A percentile compares a stretch with the other conserved stretches of the same genome.
phyloP scores from a whole-genome alignment of 30 jellyfish, hydroid and myxozoan species.

The Hydractinia symbiolongicarpus region DNA sequence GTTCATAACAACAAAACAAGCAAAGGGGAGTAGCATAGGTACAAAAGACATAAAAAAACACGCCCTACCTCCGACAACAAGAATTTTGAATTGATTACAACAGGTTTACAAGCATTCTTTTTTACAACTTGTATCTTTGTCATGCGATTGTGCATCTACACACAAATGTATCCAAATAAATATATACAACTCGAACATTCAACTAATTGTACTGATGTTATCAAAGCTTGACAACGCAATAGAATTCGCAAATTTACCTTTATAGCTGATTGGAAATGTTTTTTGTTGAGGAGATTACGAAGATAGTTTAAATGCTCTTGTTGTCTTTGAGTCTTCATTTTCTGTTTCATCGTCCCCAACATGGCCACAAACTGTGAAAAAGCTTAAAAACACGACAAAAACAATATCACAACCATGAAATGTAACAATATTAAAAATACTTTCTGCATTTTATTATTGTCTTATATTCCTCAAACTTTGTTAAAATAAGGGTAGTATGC shows the following conservation, averaged over 20 bases:
- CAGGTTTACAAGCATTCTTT: slow-evolving; percentile 53
- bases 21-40: neutral
- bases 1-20: neutral
- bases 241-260: slow-evolving; percentile 35
- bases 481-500: no score
- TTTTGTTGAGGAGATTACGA: slow-evolving; percentile 51
- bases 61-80: slow-evolving; percentile 65
- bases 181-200: neutral
- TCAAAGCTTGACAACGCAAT: neutral
- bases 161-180: neutral
- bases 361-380: slow-evolving; percentile 76
- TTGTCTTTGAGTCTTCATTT: slow-evolving; percentile 38
- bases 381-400: slow-evolving; percentile 34
- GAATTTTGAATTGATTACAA: slow-evolving; percentile 72
- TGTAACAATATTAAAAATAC: neutral
- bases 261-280: slow-evolving; percentile 69
- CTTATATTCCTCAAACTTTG: no score
- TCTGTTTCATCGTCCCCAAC: slow-evolving; percentile 67
- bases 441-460: no score
- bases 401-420: neutral
- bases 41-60: neutral
- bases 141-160: slow-evolving; percentile 85
- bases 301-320: slow-evolving; percentile 55
- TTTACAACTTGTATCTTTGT: slow-evolving; percentile 62
- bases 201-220: neutral